phyloP scores from a whole-genome alignment of 2,888 invertebrate genomes.

The Sepioteuthis lessoniana region DNA sequence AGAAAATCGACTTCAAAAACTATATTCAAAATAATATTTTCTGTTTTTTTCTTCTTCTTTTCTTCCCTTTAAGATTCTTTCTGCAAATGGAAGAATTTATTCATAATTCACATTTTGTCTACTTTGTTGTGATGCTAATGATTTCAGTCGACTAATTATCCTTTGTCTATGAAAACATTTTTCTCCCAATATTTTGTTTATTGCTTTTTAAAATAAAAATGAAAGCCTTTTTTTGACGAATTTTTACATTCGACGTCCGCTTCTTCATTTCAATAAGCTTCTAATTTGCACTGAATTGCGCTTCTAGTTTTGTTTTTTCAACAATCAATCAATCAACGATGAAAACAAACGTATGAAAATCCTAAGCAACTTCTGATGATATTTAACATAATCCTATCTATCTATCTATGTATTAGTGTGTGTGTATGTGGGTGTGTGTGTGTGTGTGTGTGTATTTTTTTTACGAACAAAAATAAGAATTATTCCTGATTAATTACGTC shows the following conservation, averaged over 20 bases:
- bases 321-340: conserved; percentile 20
- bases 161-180: neutral
- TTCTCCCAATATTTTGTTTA: neutral
- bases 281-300: neutral
- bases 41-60: neutral
- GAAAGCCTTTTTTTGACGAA: neutral
- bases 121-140: neutral
- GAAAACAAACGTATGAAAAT: neutral
- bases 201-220: neutral
- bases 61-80: neutral
- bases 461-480: too few relatives aligned
- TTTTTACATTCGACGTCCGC: neutral
- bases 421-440: too few relatives aligned
- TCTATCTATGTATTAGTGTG: neutral
- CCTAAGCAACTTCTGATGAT: neutral
- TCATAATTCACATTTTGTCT: neutral
- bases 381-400: neutral
- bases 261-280: neutral
- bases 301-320: neutral
- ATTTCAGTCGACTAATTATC: neutral
- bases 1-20: neutral
- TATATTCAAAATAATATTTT: neutral
- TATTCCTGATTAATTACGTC: too few relatives aligned
- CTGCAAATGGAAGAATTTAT: neutral
- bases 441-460: too few relatives aligned